Evolutionary conservation across 2,797 vertebrate genomes (phyloP), one percentile per base, ranked within the genome.

Genomic region (Periparus ater): DNA sequence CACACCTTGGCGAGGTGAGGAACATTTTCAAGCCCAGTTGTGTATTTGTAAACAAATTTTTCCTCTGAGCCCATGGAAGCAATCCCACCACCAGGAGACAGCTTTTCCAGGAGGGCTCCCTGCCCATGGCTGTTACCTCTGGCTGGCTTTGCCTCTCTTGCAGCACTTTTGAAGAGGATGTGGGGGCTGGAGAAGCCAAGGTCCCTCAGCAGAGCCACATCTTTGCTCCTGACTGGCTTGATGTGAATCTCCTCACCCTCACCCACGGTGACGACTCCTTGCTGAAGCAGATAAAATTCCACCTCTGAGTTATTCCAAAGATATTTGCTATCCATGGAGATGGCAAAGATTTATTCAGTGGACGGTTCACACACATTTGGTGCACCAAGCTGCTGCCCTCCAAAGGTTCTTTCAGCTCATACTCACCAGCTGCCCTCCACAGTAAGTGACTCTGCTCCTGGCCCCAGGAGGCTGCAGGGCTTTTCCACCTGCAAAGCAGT

Each of bases 371-470:
- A 34, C n/a, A 17, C 0, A 1, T 47, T 63, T 34, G 29, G 51
- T 3, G 38, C 71, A 65, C 6, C 5, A 48, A 60, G 85, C 34
- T 79, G 54, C 75, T 77, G 51, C 58, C 9, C 36, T 27, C 29
- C 25, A 58, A 65, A 27, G 36, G 60, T 34, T 77, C 10, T 8
- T 17, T 58, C 45, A 65, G 63, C 14, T 38, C 53, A 19, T 74
- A 96, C 98, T 97, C 91, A 98, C 98, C 96, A 97, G 67, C 57
- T 90, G 93, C 51, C 97, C 97, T 13, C 81, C 91, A 66, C 97
- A 97, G 18, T 92, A 97, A 4, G 93, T 95, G 82, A 97, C 88
- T 58, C 95, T 85, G 38, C 96, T 57, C 13, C 44, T 62, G 5
- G 86, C 55, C 16, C 92, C 93, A 0, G 20, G 51, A 38, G 97